Evolutionary conservation across 2,113 vertebrate species (phyloP).

Genomic region (Furnarius figulus): DNA sequence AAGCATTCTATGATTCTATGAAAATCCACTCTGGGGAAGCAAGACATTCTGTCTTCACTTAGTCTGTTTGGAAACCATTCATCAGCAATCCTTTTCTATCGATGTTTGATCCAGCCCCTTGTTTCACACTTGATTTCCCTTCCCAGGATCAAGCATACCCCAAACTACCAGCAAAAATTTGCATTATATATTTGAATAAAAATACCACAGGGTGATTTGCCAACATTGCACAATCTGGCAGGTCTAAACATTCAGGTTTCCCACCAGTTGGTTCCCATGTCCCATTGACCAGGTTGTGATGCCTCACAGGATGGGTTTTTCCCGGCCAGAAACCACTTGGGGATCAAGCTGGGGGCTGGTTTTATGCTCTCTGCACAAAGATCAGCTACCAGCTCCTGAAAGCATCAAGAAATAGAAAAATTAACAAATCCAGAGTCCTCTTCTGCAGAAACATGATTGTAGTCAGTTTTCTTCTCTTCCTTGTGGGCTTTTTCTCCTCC

Average conservation of each 20-base stretch:
- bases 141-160: not conserved
- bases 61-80: accelerated
- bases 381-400: not conserved
- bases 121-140: not conserved
- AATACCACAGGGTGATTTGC: not conserved
- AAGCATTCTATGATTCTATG: not conserved
- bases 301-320: not conserved
- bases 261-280: accelerated
- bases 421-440: not conserved
- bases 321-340: accelerated
- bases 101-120: not conserved
- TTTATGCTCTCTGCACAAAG: not conserved
- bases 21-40: not conserved
- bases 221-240: accelerated
- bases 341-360: not conserved
- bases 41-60: not conserved
- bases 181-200: not conserved
- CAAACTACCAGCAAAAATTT: not conserved
- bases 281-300: not conserved
- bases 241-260: accelerated
- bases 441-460: not conserved
- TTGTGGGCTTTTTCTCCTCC: not conserved
- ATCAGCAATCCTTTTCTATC: not conserved
- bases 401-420: not conserved
- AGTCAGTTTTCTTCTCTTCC: not conserved